Evolutionary conservation across 2,797 vertebrate genomes (phyloP).

Genomic region (Coreius guichenoti): DNA sequence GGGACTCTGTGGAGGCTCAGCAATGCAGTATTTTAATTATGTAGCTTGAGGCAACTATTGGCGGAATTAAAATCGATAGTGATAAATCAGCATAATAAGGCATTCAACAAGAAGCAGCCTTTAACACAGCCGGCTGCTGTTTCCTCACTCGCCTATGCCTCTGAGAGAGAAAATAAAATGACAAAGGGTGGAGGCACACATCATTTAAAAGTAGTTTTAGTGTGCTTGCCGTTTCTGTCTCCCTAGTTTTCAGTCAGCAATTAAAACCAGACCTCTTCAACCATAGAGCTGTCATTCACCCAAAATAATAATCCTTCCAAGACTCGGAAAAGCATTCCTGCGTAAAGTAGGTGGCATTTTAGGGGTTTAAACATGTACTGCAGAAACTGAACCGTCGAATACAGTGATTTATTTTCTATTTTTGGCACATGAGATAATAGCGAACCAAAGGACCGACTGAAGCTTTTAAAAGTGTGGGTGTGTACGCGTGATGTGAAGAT

Average conservation of each 20-base stretch:
- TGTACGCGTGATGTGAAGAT: background rate
- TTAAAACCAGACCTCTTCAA: conserved; percentile 60
- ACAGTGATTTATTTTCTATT: conserved; percentile 43
- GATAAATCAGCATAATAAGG: conserved; percentile 77
- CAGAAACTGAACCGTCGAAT: background rate
- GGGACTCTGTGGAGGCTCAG: conserved; percentile 62
- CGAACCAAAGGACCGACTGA: background rate
- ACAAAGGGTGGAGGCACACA: conserved; percentile 52
- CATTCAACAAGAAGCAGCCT: conserved; percentile 67
- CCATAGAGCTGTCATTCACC: conserved; percentile 10
- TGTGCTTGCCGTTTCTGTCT: conserved; percentile 59
- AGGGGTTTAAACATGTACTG: conserved; percentile 23
- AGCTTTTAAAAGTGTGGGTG: conserved; percentile 16
- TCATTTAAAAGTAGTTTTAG: conserved; percentile 49
- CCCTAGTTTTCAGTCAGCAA: conserved; percentile 64
- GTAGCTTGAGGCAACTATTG: conserved; percentile 68
- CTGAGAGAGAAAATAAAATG: conserved; percentile 24
- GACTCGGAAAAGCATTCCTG: conserved; percentile 15
- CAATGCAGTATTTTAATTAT: conserved; percentile 72
- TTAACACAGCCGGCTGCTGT: conserved; percentile 61
- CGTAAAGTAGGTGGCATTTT: conserved; percentile 10
- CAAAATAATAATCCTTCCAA: conserved; percentile 28
- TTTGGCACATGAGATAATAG: conserved; percentile 2
- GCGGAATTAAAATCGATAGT: conserved; percentile 70
- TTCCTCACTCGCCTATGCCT: conserved; percentile 35